Percentiles rank a stretch among this genome's conserved stretches.
Evolutionary conservation across 1,140 invertebrate species (phyloP).

Genomic region (Achroia grisella): DNA sequence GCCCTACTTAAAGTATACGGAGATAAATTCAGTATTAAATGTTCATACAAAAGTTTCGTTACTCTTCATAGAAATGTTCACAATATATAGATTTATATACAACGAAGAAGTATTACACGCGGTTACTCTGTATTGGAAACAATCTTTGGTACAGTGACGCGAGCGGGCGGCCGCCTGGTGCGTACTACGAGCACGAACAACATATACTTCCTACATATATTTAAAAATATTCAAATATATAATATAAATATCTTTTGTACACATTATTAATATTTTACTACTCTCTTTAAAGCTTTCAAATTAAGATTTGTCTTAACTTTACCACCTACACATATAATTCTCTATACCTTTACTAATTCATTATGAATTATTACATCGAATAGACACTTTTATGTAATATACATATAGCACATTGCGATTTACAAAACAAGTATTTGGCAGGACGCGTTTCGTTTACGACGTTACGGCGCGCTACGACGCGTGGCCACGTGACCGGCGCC

Average conservation of each 20-base stretch:
- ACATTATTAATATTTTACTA: slow-evolving; percentile 35
- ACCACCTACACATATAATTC: slow-evolving; percentile 25
- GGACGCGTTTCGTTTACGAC: slow-evolving; percentile 18
- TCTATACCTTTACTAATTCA: slow-evolving; percentile 20
- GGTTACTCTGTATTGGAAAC: slow-evolving; percentile 16
- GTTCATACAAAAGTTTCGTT: too few species aligned
- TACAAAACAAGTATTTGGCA: slow-evolving; percentile 15
- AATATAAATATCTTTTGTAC: slow-evolving; percentile 38
- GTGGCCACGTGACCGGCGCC: too few species aligned
- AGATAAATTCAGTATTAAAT: too few species aligned
- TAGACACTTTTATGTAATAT: slow-evolving; percentile 7
- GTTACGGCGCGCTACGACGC: slow-evolving; percentile 1
- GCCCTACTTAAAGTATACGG: too few species aligned
- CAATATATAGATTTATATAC: too few species aligned
- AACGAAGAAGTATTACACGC: slow-evolving; percentile 10
- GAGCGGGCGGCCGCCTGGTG: slow-evolving; percentile 1
- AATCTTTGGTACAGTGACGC: slow-evolving; percentile 33
- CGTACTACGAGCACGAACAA: slow-evolving; percentile 3
- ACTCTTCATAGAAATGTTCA: too few species aligned
- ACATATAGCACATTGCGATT: slow-evolving; percentile 9
- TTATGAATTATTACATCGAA: slow-evolving; percentile 19
- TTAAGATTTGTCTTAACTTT: slow-evolving; percentile 55
- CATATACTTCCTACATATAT: slow-evolving; percentile 16
- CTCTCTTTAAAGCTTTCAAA: slow-evolving; percentile 61
- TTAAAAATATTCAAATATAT: slow-evolving; percentile 39